These are phyloP conservation scores for Drosophila phalerata DNA, from an alignment of 2,888 invertebrate species.

Conservation along the genomic window DNA sequence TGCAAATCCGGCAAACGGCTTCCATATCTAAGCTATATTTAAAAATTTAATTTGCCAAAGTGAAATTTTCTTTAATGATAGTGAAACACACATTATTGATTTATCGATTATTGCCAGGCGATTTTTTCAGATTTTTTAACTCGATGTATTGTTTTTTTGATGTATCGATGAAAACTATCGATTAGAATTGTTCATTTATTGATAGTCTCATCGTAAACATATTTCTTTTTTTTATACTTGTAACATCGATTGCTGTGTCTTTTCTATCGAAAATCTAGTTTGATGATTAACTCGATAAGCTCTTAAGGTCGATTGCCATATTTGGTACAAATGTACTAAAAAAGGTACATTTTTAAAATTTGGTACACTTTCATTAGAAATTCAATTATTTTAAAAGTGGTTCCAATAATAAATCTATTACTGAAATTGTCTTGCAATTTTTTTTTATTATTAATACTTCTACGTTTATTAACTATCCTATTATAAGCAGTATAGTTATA, in stretches of 20 bases:
- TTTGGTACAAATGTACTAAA: not conserved
- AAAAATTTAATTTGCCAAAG: not conserved
- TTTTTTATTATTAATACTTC: not conserved
- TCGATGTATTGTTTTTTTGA: not conserved
- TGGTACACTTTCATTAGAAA: too few species aligned
- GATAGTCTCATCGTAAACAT: too few species aligned
- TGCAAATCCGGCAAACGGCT: conserved; percentile 16
- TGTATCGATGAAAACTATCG: not conserved
- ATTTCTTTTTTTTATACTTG: too few species aligned
- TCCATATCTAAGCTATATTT: conserved; percentile 10
- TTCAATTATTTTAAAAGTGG: not conserved
- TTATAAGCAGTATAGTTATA: not conserved
- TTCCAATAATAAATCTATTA: not conserved
- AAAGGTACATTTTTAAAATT: not conserved
- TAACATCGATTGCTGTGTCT: too few species aligned
- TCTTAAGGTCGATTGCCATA: not conserved
- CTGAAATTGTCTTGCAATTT: too few species aligned
- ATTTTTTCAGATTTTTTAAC: conserved; percentile 4
- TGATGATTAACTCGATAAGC: too few species aligned
- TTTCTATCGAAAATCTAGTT: too few species aligned
- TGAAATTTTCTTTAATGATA: not conserved
- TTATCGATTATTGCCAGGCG: not conserved
- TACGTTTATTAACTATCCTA: not conserved
- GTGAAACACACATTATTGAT: not conserved
- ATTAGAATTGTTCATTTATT: not conserved